phyloP scores from a whole-genome alignment of 2,797 vertebrate species.

The Xiphophorus birchmanni region DNA sequence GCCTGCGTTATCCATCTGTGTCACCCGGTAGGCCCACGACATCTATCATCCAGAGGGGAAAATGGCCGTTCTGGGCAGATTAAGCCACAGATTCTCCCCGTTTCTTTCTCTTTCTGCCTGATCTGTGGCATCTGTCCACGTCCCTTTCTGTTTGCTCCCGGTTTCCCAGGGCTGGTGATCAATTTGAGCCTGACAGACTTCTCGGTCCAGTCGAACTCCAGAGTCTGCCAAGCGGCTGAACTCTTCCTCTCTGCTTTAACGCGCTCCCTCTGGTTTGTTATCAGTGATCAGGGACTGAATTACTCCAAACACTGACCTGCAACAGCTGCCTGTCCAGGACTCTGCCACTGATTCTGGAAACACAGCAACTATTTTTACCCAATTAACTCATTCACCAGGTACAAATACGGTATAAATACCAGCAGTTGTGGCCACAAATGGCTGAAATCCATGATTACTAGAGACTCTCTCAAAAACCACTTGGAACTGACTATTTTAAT shows the following conservation, averaged over 20 bases:
- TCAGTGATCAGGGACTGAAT: conserved; percentile 76
- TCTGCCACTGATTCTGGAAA: conserved; percentile 1
- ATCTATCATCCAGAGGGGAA: conserved; percentile 89
- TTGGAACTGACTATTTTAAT: neutral
- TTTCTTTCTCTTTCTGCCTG: conserved; percentile 54
- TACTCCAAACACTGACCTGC: conserved; percentile 50
- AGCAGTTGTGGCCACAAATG: neutral
- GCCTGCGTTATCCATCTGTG: conserved; percentile 96
- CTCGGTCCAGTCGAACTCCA: conserved; percentile 73
- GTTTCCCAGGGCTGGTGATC: conserved; percentile 84
- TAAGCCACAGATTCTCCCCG: conserved; percentile 64
- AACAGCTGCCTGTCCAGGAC: conserved; percentile 43
- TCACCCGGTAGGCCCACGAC: conserved; percentile 89
- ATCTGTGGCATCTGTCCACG: conserved; percentile 54
- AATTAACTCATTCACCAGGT: neutral
- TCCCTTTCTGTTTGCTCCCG: conserved; percentile 40
- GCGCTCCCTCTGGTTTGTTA: conserved; percentile 58
- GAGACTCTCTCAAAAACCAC: neutral
- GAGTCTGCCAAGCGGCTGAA: conserved; percentile 70
- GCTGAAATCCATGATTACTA: neutral
- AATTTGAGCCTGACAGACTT: conserved; percentile 86
- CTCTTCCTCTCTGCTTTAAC: conserved; percentile 62
- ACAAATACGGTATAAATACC: neutral
- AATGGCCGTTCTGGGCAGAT: conserved; percentile 64
- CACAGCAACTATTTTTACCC: neutral